A percentile compares a stretch with the other conserved stretches of the same genome.
Conservation (phyloP, 2,797 vertebrate genomes). For the Hirundo rustica region DNA sequence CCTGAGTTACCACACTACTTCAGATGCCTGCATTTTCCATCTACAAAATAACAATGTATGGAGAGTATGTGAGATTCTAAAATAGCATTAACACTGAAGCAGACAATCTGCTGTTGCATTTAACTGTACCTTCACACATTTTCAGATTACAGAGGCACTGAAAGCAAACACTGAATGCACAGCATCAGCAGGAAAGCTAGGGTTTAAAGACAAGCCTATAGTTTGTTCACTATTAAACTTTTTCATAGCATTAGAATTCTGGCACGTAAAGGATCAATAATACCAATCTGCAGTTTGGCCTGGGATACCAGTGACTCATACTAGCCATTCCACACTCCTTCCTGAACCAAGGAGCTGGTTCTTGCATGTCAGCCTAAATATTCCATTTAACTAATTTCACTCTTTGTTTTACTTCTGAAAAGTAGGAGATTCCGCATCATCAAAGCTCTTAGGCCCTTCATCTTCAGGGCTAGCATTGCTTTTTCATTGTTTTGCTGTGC, state of each 20-base stretch:
- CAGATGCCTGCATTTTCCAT: not conserved
- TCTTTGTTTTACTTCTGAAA: not conserved
- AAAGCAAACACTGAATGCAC: not conserved
- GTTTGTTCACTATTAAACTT: not conserved
- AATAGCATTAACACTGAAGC: not conserved
- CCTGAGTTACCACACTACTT: not conserved
- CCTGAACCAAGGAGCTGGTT: not conserved
- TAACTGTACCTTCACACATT: not conserved
- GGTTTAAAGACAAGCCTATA: not conserved
- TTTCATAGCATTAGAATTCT: not conserved
- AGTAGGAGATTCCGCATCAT: not conserved
- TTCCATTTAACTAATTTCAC: not conserved
- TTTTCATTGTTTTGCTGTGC: not conserved
- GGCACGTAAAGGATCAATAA: not conserved
- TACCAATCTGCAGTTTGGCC: not conserved
- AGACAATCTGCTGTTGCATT: constrained; percentile 5
- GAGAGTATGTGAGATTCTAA: not conserved
- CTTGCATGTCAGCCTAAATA: not conserved
- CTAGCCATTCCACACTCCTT: not conserved
- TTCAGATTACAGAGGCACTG: not conserved
- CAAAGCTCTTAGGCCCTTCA: not conserved
- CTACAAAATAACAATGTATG: not conserved
- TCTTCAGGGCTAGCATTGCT: not conserved
- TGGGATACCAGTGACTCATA: not conserved
- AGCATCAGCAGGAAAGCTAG: not conserved